Base-by-base conservation (phyloP, 2,797 vertebrate genomes). In the Pangasius djambal region DNA sequence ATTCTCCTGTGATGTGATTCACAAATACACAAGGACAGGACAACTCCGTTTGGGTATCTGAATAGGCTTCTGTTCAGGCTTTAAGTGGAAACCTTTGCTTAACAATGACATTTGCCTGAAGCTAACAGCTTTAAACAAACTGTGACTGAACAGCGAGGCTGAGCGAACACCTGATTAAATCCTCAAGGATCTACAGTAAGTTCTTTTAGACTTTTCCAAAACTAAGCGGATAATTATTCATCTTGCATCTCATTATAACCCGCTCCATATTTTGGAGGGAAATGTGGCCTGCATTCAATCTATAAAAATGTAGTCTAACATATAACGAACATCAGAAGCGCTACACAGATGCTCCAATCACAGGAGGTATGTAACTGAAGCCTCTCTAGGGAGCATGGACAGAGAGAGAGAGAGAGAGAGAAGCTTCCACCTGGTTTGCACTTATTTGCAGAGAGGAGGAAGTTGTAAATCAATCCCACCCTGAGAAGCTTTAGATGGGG, bases 401-500 rank as follows among this genome's bases (percentile, higher is more conserved):
- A 87, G 70, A 88, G 83, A 90, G 86, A 77, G 88, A 92, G 89
- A 92, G 92, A 91, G 90, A 86, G 78, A 88, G 82, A 89, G 86
- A 90, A 91, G 90, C 92, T 94, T 92, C 91, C 70, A 83, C 93
- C 90, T 85, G 86, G 93, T 94, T 94, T 93, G 93, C 91, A 94
- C 93, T 91, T 92, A 93, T 86, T 93, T 90, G 59, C 77, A 93
- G 89, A 91, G 91, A 93, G 88, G 92, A 94, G 94, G 95, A 95
- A 95, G 93, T 93, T 92, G 92, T 95, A 95, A 96, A 96, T 95
- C 94, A 95, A 94, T 94, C 94, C 92, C 88, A 90, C 93, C 94
- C 93, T 79, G 91, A 92, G 92, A 92, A 70, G 75, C 87, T 86
- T 93, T 92, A 90, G 92, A 91, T 92, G 86, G 90, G 94, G 93